These are phyloP conservation scores for Fukomys damarensis DNA, from an alignment of 2,113 vertebrate genomes.

Conservation along the genomic window DNA sequence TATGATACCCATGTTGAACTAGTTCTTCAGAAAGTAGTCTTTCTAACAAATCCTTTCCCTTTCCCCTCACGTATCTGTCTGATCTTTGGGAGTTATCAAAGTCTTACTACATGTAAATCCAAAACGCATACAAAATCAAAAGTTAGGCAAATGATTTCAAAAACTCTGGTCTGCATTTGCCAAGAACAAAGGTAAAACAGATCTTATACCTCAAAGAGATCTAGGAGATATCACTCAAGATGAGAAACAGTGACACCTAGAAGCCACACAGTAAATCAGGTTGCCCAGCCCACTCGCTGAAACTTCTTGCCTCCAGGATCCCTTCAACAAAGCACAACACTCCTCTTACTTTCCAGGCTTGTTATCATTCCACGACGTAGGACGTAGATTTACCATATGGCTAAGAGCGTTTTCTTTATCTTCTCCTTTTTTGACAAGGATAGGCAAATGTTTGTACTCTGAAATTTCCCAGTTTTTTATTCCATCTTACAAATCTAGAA, in stretches of 20 bases:
- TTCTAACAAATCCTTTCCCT: not conserved
- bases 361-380: not conserved
- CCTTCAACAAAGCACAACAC: not conserved
- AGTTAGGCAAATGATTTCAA: not conserved
- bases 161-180: not conserved
- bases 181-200: not conserved
- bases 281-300: not conserved
- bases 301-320: not conserved
- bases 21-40: not conserved
- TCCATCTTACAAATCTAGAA: not conserved
- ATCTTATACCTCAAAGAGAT: not conserved
- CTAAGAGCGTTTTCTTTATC: not conserved
- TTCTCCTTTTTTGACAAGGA: not conserved
- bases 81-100: not conserved
- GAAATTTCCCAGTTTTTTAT: not conserved
- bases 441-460: not conserved
- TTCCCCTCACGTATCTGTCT: not conserved
- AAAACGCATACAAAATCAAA: not conserved
- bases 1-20: not conserved
- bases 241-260: not conserved
- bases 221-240: not conserved
- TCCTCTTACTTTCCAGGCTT: not conserved
- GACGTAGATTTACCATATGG: not conserved
- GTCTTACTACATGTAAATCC: not conserved
- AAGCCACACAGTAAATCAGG: not conserved